Evolutionary conservation across 2,113 vertebrate species (phyloP), one percentile per base, ranked within the genome.

Genomic region (Syngnathus scovelli): DNA sequence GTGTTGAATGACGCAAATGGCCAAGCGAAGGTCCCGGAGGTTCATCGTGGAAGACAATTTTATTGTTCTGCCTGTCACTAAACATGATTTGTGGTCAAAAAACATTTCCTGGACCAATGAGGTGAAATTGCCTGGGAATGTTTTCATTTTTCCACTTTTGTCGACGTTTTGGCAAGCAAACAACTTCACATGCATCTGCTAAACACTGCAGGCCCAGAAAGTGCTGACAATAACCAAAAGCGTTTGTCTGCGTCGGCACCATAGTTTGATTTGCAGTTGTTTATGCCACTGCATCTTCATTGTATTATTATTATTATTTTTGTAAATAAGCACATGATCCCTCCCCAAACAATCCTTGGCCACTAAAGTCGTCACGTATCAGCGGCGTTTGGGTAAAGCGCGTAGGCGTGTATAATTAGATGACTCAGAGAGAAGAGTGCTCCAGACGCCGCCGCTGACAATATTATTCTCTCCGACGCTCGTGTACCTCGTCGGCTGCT

Each of bases 331-430:
- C 71, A 68, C 39, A 65, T 62, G 75, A 76, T 75, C 80, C 74
- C 81, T 75, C 80, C 74, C 81, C 81, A 73, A 78, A 68, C 77
- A 69, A 65, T 79, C 76, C 60, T 71, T 68, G 27, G 70, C 44
- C 56, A 72, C 68, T 84, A 61, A 74, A 82, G 66, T 71, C 41
- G 16, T 16, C 52, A 68, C 49, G 6, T 39, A 27, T 44, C 51
- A 18, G 60, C 61, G 55, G 69, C 71, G 74, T 85, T 78, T 81
- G 73, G 66, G 74, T 73, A 84, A 80, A 79, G 76, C 73, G 78
- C 71, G 79, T 85, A 80, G 83, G 84, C 83, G 82, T 85, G 74
- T 80, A 78, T 87, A 84, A 87, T 88, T 84, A 79, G 80, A 79
- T 77, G 84, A 85, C 70, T 84, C 76, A 68, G 70, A 62, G 80